Percentiles rank a stretch among this genome's conserved stretches.
These are phyloP conservation scores for Torymus auratus DNA, from an alignment of 2,888 invertebrate genomes.

Conservation along the genomic window DNA sequence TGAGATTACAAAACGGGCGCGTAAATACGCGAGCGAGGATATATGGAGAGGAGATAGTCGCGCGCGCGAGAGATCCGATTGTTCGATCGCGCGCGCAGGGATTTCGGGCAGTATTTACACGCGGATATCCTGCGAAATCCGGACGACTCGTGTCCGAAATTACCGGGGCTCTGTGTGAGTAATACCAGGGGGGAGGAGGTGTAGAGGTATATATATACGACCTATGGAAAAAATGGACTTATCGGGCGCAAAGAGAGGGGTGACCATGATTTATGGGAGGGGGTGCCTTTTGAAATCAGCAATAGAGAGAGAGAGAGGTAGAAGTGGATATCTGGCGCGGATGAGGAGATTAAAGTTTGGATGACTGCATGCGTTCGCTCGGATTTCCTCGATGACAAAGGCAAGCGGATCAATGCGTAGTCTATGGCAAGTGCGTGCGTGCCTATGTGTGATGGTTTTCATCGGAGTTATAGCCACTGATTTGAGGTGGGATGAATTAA, in stretches of 20 bases:
- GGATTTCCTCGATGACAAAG: too few relatives aligned
- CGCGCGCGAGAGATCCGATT: constrained; percentile 34
- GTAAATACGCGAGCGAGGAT: constrained; percentile 30
- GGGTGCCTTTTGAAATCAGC: constrained; percentile 9
- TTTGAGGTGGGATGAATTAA: too few relatives aligned
- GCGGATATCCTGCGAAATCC: constrained; percentile 33
- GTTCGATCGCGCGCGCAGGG: constrained; percentile 2
- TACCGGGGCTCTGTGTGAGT: constrained; percentile 27
- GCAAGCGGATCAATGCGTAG: too few relatives aligned
- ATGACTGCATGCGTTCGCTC: background rate
- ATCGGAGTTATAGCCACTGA: too few relatives aligned
- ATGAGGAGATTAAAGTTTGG: constrained; percentile 26
- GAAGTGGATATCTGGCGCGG: constrained; percentile 1
- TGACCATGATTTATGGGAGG: constrained; percentile 47
- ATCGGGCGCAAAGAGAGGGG: constrained; percentile 29
- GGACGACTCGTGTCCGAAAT: constrained; percentile 38
- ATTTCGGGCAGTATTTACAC: constrained; percentile 47
- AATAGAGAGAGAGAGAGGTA: too few relatives aligned
- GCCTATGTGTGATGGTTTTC: too few relatives aligned
- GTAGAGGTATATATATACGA: too few relatives aligned
- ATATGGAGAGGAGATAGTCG: background rate
- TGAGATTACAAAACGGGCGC: constrained; percentile 62
- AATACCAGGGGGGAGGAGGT: constrained; percentile 18
- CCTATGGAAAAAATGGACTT: constrained; percentile 46
- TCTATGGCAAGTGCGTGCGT: too few relatives aligned